Evolutionary conservation across 1,140 invertebrate species (phyloP), one percentile per base, ranked within the genome.

Genomic region (Zaprionus kolodkinae): DNA sequence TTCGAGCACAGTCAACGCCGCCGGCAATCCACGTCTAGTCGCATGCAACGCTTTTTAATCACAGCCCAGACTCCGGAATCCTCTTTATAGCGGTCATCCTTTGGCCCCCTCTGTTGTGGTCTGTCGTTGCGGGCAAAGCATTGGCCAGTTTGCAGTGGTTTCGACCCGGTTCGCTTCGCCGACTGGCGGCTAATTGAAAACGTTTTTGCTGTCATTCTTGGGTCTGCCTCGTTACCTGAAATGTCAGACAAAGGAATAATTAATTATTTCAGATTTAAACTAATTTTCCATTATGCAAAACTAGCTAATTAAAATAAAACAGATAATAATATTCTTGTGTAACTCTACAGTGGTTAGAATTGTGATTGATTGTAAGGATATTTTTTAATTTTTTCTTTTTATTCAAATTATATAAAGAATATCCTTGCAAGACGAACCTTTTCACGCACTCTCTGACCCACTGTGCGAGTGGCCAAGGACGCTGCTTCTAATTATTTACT

Each of bases 401-500:
- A 13, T 36, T 21, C 11, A 10, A 36, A 36, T 57, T 57, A 36
- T 15, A 21, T 21, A 21, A 21, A 21, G 11, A 33, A 33, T 33
- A 33, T 6, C 30, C 1, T 21, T 21, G 21, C 1, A 21, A 21
- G 21, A 1, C 21, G 21, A 21, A 21, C 2, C 21, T 21, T 21
- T 21, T 21, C 2, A 21, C 21, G 21, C 21, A 36, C 13, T 36
- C n/a, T 10, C 7, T 15, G 10, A 3, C 9, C 64, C 40, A 66
- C 54, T 35, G 21, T 27, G n/a, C 55, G 27, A 36, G 50, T 45
- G 36, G 61, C 5, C 54, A 68, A 59, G 65, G 40, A 36, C 57
- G 25, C 74, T 38, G 77, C 50, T 84, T 78, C 65, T 77, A 84
- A 79, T 77, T 84, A 84, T 68, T 63, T 69, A 63, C 33, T 73